Evolutionary conservation across 1,140 invertebrate species (phyloP).

Genomic region (Rhyacophila brunnea): DNA sequence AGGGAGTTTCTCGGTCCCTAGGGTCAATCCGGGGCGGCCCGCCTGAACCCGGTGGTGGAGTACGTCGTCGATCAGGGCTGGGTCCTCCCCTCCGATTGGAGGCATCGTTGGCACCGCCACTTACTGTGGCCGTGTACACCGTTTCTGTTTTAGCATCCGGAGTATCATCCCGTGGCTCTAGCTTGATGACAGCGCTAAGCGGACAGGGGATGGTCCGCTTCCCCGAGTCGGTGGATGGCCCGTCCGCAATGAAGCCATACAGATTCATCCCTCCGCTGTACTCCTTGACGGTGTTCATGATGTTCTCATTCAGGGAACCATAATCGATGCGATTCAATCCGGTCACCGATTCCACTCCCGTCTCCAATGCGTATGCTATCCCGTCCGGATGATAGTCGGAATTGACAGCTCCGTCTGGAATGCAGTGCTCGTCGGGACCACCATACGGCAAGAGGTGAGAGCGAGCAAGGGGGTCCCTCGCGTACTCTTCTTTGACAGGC

Average conservation of each 20-base stretch:
- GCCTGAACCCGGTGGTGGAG: conserved; percentile 18
- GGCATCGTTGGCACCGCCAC: conserved; percentile 43
- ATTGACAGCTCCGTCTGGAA: conserved; percentile 38
- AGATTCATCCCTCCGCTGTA: conserved; percentile 16
- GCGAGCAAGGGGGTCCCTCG: conserved; percentile 48
- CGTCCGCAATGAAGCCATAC: conserved; percentile 38
- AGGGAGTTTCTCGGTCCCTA: conserved; percentile 17
- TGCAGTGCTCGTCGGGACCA: conserved; percentile 41
- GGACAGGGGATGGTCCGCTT: conserved; percentile 51
- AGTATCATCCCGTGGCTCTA: conserved; percentile 59
- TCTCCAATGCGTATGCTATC: conserved; percentile 12
- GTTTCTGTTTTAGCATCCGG: conserved; percentile 55
- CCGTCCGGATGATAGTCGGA: conserved; percentile 4
- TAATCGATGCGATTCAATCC: conserved; percentile 9
- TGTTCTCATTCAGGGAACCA: conserved; percentile 7
- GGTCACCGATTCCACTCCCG: conserved; percentile 16
- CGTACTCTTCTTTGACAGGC: conserved; percentile 50
- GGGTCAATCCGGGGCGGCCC: conserved; percentile 4
- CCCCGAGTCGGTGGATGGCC: conserved; percentile 40
- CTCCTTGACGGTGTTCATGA: conserved; percentile 19
- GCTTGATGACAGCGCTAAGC: conserved; percentile 55
- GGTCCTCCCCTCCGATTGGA: conserved; percentile 1
- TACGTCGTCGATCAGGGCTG: conserved; percentile 12
- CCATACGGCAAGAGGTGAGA: conserved; percentile 44
- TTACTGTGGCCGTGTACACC: conserved; percentile 50